phyloP scores from a whole-genome alignment of 2,888 invertebrate genomes.

The Drosophila multiciliata region DNA sequence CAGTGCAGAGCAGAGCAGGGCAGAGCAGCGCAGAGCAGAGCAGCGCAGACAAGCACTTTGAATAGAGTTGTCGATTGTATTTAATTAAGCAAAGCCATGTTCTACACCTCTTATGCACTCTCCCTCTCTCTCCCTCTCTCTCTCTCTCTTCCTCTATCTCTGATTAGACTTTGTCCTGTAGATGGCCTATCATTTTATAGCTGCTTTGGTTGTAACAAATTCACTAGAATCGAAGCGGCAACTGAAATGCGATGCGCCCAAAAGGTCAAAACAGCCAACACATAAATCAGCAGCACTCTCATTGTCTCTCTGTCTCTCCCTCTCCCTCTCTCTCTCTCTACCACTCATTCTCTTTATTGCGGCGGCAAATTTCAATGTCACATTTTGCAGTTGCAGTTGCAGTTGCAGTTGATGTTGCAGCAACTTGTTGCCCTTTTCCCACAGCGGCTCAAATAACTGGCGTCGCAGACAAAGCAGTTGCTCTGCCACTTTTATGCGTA shows the following conservation, averaged over 20 bases:
- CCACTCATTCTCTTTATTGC: background rate
- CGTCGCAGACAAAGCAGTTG: conserved; percentile 1
- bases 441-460: conserved; percentile 24
- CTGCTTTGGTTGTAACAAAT: conserved; percentile 33
- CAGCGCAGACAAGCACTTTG: background rate
- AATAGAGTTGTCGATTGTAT: conserved; percentile 76
- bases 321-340: background rate
- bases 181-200: conserved; percentile 58
- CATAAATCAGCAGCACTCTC: conserved; percentile 52
- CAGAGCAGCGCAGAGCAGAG: no score
- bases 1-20: background rate
- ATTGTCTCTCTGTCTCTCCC: background rate
- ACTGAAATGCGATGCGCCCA: conserved; percentile 65
- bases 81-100: conserved; percentile 60
- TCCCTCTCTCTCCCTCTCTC: background rate
- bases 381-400: conserved; percentile 29
- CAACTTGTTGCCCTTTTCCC: conserved; percentile 51
- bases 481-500: background rate
- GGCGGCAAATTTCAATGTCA: conserved; percentile 53
- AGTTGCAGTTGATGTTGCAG: conserved; percentile 28
- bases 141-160: conserved; percentile 1
- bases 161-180: conserved; percentile 47
- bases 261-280: conserved; percentile 61
- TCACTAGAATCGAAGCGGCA: conserved; percentile 42
- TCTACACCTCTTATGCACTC: background rate